Evolutionary conservation across 2,113 vertebrate genomes (phyloP).

Genomic region (Gallinago undulata): DNA sequence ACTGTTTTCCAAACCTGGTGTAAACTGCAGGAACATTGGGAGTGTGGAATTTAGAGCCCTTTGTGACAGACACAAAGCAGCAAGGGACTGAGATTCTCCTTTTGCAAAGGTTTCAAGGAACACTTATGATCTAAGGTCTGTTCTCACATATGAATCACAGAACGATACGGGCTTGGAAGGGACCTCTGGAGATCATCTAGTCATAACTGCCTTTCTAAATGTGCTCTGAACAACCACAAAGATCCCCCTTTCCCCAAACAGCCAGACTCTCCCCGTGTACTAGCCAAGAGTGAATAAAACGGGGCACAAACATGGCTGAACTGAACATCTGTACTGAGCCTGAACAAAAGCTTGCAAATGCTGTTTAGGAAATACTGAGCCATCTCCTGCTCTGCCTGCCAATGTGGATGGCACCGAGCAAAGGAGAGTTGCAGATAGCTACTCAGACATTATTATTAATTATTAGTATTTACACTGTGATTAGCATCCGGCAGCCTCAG

Average conservation of each 20-base stretch:
- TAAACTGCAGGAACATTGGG: neutral
- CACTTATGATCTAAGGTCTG: fast-evolving
- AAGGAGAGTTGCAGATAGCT: neutral
- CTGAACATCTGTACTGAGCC: neutral
- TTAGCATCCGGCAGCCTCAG: neutral
- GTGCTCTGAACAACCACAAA: neutral
- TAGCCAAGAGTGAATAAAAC: neutral
- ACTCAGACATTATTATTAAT: neutral
- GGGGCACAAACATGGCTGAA: neutral
- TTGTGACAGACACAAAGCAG: neutral
- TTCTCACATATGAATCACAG: neutral
- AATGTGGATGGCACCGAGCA: neutral
- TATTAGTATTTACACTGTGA: neutral
- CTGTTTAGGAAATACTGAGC: slow-evolving; percentile 7
- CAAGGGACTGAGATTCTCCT: neutral
- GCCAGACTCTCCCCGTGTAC: fast-evolving
- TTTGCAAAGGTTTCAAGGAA: neutral
- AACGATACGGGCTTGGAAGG: too few relatives aligned
- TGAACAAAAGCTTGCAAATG: slow-evolving; percentile 11
- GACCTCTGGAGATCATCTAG: too few relatives aligned
- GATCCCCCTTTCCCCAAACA: neutral
- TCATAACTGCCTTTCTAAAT: neutral
- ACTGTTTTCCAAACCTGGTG: neutral
- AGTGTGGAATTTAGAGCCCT: neutral
- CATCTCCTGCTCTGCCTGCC: slow-evolving; percentile 18